Evolutionary conservation across 2,888 invertebrate genomes (phyloP), one percentile per base, ranked within the genome.

Genomic region (Nomada fabriciana): DNA sequence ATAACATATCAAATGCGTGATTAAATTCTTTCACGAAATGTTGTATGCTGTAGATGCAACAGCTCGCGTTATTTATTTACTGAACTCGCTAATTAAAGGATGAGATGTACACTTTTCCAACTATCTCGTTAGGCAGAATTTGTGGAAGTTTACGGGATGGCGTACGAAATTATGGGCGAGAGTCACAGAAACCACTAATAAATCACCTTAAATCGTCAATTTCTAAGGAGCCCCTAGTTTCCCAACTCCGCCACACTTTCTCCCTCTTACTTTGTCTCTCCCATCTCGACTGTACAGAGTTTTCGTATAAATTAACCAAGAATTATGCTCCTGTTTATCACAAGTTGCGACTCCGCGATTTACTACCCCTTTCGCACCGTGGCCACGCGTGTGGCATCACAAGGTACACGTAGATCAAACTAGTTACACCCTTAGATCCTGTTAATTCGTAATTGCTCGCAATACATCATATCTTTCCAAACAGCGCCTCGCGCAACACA

Each of bases 291-390:
- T 36, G 65, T 25, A 23, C 53, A 15, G 63, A 80, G 69, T 82
- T 81, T 70, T 74, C 80, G 29, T 55, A 52, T 65, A 64, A 80
- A 82, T 80, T 80, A 80, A 82, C 80, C 52, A 79, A 81, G 80
- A 81, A 81, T 81, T 81, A 81, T 81, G 80, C 25, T 79, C 80
- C 79, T 81, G 68, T 81, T 81, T 81, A 79, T 81, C 81, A 74
- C 74, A 81, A 74, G 80, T 73, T 81, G 80, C 52, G 80, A 72
- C 80, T 79, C 42, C 18, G 36, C 57, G 72, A 80, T 80, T 80
- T 80, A 79, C 67, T 68, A 50, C 63, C 42, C 55, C 80, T 15
- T 64, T 72, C 55, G 43, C 80, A 47, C 79, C 53, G 23, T 7
- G 36, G 36, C 36, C 36, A 36, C 36, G 36, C 7, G 7, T 7